A percentile compares a stretch with the other conserved stretches of the same genome.
These are phyloP conservation scores for pig (Sus scrofa) DNA, from an alignment of 2,113 vertebrate genomes.

Conservation along the genomic window DNA sequence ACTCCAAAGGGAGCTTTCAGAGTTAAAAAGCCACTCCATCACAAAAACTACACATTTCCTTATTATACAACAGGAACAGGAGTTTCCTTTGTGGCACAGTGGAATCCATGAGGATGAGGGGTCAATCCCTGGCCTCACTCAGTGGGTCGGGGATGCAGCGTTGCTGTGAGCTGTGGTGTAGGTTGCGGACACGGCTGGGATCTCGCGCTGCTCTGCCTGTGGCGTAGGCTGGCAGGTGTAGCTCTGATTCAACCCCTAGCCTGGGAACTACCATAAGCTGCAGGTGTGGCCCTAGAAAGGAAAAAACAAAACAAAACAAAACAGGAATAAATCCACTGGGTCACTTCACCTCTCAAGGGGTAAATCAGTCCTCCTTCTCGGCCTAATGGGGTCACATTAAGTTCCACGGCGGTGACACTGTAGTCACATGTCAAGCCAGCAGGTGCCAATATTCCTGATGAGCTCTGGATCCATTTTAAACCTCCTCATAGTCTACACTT, in stretches of 20 bases:
- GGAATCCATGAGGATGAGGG: no score
- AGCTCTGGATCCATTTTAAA: conserved; percentile 10
- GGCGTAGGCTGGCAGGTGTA: no score
- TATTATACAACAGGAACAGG: not conserved
- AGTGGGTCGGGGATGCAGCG: no score
- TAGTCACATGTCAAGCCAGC: not conserved
- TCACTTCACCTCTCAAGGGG: not conserved
- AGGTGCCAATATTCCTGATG: not conserved
- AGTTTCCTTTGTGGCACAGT: no score
- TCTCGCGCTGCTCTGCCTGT: no score
- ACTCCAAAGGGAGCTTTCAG: not conserved
- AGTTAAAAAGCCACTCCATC: conserved; percentile 4
- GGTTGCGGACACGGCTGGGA: no score
- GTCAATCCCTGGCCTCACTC: no score
- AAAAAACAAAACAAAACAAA: not conserved
- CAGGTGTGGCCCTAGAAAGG: no score
- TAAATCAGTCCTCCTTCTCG: not conserved
- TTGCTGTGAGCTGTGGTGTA: no score
- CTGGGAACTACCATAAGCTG: no score
- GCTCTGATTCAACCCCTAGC: no score
- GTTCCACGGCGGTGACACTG: not conserved
- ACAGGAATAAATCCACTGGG: not conserved
- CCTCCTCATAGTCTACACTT: not conserved
- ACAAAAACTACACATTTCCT: not conserved
- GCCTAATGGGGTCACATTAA: not conserved